Conservation (phyloP, 2,797 vertebrate genomes). For the Coluber constrictor region DNA sequence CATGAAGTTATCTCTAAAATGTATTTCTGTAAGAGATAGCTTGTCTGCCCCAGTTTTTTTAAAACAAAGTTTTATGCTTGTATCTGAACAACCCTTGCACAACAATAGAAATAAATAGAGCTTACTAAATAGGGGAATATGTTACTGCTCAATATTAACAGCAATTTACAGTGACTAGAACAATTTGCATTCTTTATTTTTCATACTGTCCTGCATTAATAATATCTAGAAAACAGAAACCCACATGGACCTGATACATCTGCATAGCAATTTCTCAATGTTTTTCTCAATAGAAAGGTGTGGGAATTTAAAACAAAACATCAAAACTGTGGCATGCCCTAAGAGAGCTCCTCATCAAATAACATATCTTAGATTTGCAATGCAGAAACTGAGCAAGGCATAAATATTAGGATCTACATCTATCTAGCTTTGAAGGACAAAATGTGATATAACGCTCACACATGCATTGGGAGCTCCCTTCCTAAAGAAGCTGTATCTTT, state of each 20-base stretch:
- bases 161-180: slow-evolving; percentile 46
- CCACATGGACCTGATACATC: slow-evolving; percentile 47
- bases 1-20: slow-evolving; percentile 20
- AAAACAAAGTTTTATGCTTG: slow-evolving; percentile 24
- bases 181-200: slow-evolving; percentile 47
- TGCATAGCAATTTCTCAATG: slow-evolving; percentile 50
- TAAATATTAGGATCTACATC: background rate
- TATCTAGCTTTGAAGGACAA: background rate
- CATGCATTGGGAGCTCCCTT: background rate
- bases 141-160: slow-evolving; percentile 33
- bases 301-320: slow-evolving; percentile 50
- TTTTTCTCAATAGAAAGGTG: slow-evolving; percentile 50
- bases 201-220: slow-evolving; percentile 47
- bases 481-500: background rate
- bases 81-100: slow-evolving; percentile 43
- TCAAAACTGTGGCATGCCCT: slow-evolving; percentile 34
- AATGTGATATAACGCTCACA: background rate
- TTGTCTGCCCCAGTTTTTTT: slow-evolving; percentile 10
- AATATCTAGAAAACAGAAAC: background rate
- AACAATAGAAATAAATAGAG: slow-evolving; percentile 50
- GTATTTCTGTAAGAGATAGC: slow-evolving; percentile 27
- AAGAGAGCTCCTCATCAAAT: background rate
- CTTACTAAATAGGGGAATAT: slow-evolving; percentile 41
- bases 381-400: background rate
- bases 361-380: background rate